Evolutionary conservation across 1,140 invertebrate species (phyloP).

Genomic region (Apis florea): DNA sequence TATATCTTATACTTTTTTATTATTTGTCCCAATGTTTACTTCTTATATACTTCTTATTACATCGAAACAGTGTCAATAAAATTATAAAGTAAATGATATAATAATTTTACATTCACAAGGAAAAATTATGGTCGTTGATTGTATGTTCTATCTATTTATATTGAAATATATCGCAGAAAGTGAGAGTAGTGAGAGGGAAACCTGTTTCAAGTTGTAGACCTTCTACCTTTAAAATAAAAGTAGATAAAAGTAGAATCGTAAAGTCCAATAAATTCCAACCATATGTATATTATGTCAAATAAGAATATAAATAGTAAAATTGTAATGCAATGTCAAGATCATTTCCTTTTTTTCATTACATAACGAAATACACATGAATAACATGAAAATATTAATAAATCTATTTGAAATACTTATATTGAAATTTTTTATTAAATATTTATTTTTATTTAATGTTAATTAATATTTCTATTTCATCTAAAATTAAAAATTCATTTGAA

Average conservation of each 20-base stretch:
- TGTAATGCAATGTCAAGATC: conserved; percentile 23
- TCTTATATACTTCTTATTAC: not conserved
- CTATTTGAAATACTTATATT: not conserved
- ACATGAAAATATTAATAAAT: not conserved
- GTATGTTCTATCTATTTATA: conserved; percentile 31
- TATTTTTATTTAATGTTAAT: not conserved
- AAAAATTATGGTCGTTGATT: conserved; percentile 15
- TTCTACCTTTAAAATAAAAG: conserved; percentile 13
- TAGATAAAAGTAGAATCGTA: conserved; percentile 49
- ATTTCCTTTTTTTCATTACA: conserved; percentile 2
- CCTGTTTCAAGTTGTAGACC: conserved; percentile 47
- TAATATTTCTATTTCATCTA: not conserved
- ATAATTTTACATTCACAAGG: not conserved
- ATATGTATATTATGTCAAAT: conserved; percentile 11
- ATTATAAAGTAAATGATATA: not conserved
- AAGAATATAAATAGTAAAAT: conserved; percentile 17
- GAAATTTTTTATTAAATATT: not conserved
- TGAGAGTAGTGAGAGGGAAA: conserved; percentile 61
- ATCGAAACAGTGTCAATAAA: not conserved
- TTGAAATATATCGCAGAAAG: conserved; percentile 64
- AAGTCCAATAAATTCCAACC: conserved; percentile 35
- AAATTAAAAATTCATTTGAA: not conserved
- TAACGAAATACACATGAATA: not conserved
- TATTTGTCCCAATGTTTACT: not conserved
- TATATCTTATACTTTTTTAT: not conserved